Evolutionary conservation across 1,140 invertebrate genomes (phyloP).

Genomic region (Meloidogyne floridensis): DNA sequence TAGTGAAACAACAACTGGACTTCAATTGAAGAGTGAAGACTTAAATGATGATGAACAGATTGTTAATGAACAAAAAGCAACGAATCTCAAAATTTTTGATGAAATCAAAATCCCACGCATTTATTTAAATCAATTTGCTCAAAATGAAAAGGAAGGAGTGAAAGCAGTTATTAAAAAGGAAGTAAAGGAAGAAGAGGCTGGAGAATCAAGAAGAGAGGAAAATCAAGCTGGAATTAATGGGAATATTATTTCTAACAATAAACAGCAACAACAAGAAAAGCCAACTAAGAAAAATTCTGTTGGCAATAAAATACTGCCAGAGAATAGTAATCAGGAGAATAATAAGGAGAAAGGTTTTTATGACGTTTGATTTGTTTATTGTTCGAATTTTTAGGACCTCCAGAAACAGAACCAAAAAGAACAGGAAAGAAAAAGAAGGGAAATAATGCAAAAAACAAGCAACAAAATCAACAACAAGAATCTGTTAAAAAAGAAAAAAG

Average conservation of each 20-base stretch:
- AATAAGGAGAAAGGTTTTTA: too few species aligned
- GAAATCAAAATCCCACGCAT: conserved; percentile 25
- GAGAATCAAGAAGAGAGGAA: too few species aligned
- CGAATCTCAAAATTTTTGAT: conserved; percentile 12
- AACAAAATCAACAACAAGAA: conserved; percentile 8
- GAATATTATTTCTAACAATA: too few species aligned
- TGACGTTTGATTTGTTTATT: too few species aligned
- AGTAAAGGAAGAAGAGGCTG: neutral
- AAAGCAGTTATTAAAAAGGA: neutral
- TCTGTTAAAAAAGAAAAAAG: conserved; percentile 21
- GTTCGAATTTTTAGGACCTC: too few species aligned
- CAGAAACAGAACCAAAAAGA: neutral
- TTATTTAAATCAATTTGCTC: conserved; percentile 14
- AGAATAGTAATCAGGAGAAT: too few species aligned
- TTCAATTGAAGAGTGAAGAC: too few species aligned
- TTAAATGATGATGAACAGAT: neutral
- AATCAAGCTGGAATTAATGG: too few species aligned
- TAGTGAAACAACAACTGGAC: neutral
- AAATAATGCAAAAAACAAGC: conserved; percentile 14
- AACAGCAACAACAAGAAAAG: neutral
- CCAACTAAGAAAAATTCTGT: neutral
- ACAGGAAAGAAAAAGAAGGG: neutral
- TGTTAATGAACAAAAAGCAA: neutral
- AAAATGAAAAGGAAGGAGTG: conserved; percentile 1
- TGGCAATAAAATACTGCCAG: neutral